A percentile compares a stretch with the other conserved stretches of the same genome.
Evolutionary conservation across 1,140 invertebrate genomes (phyloP).

Genomic region (Drosophila nigromelanica): DNA sequence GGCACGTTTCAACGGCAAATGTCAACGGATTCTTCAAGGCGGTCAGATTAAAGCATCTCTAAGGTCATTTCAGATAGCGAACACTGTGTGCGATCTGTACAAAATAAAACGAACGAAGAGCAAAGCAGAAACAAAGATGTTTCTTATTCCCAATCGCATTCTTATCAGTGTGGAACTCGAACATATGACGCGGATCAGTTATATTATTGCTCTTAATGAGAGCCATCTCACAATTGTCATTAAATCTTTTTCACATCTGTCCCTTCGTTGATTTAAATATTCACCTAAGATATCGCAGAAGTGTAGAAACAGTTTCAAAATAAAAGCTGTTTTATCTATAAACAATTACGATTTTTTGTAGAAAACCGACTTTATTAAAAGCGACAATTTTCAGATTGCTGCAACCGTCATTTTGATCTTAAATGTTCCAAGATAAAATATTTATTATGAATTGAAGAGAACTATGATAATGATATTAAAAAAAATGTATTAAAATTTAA

Average conservation of each 20-base stretch:
- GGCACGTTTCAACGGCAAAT: neutral
- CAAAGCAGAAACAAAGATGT: neutral
- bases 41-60: neutral
- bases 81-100: conserved; percentile 1
- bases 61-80: conserved; percentile 5
- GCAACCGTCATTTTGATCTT: too few species aligned
- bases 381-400: too few species aligned
- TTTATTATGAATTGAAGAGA: too few species aligned
- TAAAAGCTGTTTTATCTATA: neutral
- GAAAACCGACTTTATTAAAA: too few species aligned
- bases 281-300: neutral
- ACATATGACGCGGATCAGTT: neutral
- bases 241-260: neutral
- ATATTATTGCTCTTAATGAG: neutral
- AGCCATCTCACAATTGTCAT: conserved; percentile 3
- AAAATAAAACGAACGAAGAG: neutral
- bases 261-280: neutral
- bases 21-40: conserved; percentile 9
- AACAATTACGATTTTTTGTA: neutral
- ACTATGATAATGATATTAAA: too few species aligned
- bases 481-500: too few species aligned
- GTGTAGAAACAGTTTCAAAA: neutral
- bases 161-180: neutral
- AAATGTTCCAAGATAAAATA: too few species aligned
- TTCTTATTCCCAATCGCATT: neutral